A percentile compares a stretch with the other conserved stretches of the same genome.
Evolutionary conservation across 2,888 invertebrate genomes (phyloP).

Genomic region (Sipha maydis): DNA sequence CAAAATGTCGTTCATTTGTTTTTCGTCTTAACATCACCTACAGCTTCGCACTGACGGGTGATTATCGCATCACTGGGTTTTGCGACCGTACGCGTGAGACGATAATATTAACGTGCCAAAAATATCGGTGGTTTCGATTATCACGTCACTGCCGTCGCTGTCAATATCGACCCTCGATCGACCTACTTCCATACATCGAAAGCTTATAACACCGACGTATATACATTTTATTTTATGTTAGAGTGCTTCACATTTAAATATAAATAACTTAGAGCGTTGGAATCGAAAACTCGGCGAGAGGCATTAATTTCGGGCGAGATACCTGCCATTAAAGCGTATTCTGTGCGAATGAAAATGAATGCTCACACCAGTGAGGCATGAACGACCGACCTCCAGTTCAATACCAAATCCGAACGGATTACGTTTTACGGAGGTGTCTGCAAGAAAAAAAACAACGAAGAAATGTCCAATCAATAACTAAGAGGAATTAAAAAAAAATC

Average conservation of each 20-base stretch:
- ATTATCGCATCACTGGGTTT: not conserved
- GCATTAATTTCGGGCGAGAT: not conserved
- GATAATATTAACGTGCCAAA: not conserved
- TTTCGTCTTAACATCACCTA: not conserved
- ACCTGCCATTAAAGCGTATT: not conserved
- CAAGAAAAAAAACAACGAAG: too few species aligned
- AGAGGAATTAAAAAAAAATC: too few species aligned
- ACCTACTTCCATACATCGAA: constrained; percentile 32
- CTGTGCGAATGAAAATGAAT: not conserved
- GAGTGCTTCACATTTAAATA: not conserved
- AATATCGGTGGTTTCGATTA: not conserved
- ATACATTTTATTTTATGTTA: not conserved
- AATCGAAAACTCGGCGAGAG: not conserved
- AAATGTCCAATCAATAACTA: too few species aligned
- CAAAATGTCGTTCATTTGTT: not conserved
- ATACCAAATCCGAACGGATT: not conserved
- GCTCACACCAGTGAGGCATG: not conserved
- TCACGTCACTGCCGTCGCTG: not conserved
- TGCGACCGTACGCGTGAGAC: not conserved
- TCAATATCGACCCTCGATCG: constrained; percentile 15
- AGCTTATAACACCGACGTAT: too few species aligned
- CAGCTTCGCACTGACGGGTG: not conserved
- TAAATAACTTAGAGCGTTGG: not conserved
- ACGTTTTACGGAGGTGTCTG: too few species aligned
- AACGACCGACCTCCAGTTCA: not conserved